A percentile compares a stretch with the other conserved stretches of the same genome.
Evolutionary conservation across 2,888 invertebrate species (phyloP).

Genomic region (Melanchra persicariae): DNA sequence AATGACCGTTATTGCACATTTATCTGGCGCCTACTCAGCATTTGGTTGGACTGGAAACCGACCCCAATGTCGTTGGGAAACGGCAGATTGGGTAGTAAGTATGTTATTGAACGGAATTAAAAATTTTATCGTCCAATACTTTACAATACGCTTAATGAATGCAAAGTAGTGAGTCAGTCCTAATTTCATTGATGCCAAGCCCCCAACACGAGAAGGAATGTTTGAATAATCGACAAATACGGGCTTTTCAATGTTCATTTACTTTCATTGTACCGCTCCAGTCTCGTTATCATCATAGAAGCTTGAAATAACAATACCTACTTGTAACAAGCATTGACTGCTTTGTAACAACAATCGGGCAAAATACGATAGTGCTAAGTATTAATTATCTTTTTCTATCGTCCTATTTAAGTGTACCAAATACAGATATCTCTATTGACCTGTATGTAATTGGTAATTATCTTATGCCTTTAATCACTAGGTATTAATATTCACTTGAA

Average conservation of each 20-base stretch:
- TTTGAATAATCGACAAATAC: neutral
- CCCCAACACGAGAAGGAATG: neutral
- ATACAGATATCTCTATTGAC: neutral
- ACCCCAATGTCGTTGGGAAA: too few relatives aligned
- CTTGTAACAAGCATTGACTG: neutral
- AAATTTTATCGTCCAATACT: too few relatives aligned
- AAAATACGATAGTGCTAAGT: slow-evolving; percentile 30
- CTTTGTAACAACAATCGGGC: slow-evolving; percentile 2
- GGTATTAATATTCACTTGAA: neutral
- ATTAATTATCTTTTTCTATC: neutral
- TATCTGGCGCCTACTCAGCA: too few relatives aligned
- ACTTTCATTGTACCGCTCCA: slow-evolving; percentile 10
- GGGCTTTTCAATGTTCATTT: neutral
- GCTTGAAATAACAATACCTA: slow-evolving; percentile 3
- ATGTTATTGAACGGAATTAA: too few relatives aligned
- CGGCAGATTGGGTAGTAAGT: too few relatives aligned
- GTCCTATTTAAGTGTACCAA: neutral
- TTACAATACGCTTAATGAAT: too few relatives aligned
- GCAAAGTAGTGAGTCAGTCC: neutral
- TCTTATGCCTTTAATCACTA: neutral
- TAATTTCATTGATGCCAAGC: neutral
- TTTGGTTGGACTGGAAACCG: too few relatives aligned
- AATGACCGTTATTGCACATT: too few relatives aligned
- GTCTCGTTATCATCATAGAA: slow-evolving; percentile 6
- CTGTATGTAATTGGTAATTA: neutral